Conservation (phyloP, 2,797 vertebrate species). For the Bryconaethiops microstoma region DNA sequence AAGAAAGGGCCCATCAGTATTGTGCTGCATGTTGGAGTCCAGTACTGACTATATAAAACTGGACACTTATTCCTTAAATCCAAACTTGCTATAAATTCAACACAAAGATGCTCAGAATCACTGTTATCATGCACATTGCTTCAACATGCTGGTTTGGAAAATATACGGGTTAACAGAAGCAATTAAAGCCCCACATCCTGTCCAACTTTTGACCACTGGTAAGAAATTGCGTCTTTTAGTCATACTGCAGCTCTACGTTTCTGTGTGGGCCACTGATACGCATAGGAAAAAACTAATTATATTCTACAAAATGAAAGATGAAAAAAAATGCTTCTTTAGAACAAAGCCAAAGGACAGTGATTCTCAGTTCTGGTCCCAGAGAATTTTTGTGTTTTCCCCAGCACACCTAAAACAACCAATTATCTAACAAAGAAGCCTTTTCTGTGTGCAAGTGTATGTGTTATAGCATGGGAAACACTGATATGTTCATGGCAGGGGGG, state of each 20-base stretch:
- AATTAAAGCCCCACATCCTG: constrained; percentile 33
- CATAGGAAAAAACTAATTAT: background rate
- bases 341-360: background rate
- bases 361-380: too few species aligned
- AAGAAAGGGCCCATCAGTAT: constrained; percentile 22
- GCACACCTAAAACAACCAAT: too few species aligned
- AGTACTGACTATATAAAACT: constrained; percentile 4
- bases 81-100: constrained; percentile 30
- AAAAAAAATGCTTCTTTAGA: background rate
- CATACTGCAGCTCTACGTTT: background rate
- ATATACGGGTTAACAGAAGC: constrained; percentile 33
- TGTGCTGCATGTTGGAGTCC: background rate
- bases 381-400: too few species aligned
- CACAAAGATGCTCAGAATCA: constrained; percentile 51
- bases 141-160: constrained; percentile 28
- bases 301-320: background rate
- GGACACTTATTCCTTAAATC: constrained; percentile 24
- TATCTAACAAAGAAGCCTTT: too few species aligned
- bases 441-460: too few species aligned
- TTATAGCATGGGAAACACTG: too few species aligned
- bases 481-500: too few species aligned
- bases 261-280: background rate
- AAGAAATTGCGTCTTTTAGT: background rate
- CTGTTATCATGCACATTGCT: constrained; percentile 23
- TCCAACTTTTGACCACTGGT: constrained; percentile 4